Evolutionary conservation across 2,113 vertebrate species (phyloP), one percentile per base, ranked within the genome.

Genomic region (Amazona guildingii): DNA sequence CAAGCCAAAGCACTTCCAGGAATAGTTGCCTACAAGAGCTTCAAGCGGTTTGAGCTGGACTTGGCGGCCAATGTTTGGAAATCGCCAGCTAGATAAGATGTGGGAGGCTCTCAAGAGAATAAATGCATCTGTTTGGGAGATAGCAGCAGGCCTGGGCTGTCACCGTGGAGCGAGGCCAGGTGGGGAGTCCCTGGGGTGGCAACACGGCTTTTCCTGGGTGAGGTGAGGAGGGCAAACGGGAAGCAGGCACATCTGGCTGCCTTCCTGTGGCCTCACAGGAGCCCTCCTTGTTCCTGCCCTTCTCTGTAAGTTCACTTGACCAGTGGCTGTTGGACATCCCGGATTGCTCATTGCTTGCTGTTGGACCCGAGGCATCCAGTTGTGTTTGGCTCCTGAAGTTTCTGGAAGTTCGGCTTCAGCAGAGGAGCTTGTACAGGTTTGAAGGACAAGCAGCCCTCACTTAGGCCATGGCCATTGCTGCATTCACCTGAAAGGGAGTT

Each of bases 81-180:
- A 64, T 52, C 67, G 9, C 37, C 37, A 37, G 79, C 80, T 29
- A 87, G 95, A 82, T 83, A 95, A 94, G 90, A 69, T 6, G n/a
- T 85, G 90, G 92, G 92, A 95, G 94, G 76, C 79, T 96, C 86
- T 84, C 77, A 13, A 59, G 91, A 93, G 93, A 79, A 76, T 64
- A 49, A 92, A 70, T 72, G 84, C 88, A 91, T 95, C 90, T 96
- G 69, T 77, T 70, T 86, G 86, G 96, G 91, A 94, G 95, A 78
- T 59, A 94, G 82, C 90, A 92, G 83, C 92, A 85, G 79, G 90
- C 90, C 91, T 31, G 81, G 76, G 90, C 92, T 96, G 93, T 95
- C 94, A 94, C 75, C 0, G 1, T 24, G 0, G 87, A 93, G 94
- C 17, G 0, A 68, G 86, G 78, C 96, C 94, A 92, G 93, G 87